Evolutionary conservation across 2,797 vertebrate species (phyloP).

Genomic region (Sebastolobus alascanus): DNA sequence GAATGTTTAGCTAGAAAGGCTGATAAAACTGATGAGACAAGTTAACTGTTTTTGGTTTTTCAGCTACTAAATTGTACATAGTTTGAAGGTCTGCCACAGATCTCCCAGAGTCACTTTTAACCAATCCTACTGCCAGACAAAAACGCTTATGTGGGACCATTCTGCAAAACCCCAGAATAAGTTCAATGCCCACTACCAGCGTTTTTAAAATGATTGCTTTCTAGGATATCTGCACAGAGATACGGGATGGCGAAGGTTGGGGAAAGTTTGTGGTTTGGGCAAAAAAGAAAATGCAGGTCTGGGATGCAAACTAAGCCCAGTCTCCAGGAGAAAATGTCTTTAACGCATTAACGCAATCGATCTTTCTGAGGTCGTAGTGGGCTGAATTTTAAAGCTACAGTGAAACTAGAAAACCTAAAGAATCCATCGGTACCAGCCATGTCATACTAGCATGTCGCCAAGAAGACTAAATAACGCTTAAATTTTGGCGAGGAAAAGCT

Average conservation of each 20-base stretch:
- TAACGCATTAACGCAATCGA: too few relatives aligned
- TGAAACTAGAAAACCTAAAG: too few relatives aligned
- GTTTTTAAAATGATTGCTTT: not conserved
- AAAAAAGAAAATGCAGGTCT: not conserved
- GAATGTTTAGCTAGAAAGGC: not conserved
- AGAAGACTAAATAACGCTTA: too few relatives aligned
- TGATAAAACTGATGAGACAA: not conserved
- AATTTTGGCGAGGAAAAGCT: too few relatives aligned
- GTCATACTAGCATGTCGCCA: too few relatives aligned
- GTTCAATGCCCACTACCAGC: not conserved
- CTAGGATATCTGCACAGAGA: not conserved
- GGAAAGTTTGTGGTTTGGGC: not conserved
- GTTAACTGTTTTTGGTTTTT: not conserved
- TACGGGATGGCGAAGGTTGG: not conserved
- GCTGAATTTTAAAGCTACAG: too few relatives aligned
- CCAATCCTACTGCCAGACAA: too few relatives aligned
- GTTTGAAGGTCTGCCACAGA: not conserved
- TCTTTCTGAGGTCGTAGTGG: too few relatives aligned
- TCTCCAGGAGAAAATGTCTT: not conserved
- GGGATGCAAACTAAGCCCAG: not conserved
- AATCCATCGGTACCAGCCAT: too few relatives aligned
- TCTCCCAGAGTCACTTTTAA: not conserved
- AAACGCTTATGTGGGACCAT: not conserved
- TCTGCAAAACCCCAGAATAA: not conserved
- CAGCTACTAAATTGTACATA: not conserved